These are phyloP conservation scores for Gastrophryne carolinensis DNA, from an alignment of 2,797 vertebrate genomes.

Conservation along the genomic window DNA sequence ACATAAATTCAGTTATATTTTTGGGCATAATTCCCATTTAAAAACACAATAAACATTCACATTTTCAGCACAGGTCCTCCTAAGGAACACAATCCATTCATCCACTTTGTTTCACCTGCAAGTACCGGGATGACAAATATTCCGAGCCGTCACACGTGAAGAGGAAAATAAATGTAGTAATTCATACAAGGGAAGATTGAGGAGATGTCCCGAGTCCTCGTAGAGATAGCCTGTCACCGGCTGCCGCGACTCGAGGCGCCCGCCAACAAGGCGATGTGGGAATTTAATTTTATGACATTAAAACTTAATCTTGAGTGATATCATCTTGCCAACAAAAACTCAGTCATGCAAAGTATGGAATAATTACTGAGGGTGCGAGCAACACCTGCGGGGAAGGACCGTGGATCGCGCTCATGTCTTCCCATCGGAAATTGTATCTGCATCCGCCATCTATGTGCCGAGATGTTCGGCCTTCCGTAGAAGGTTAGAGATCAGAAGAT, in stretches of 20 bases:
- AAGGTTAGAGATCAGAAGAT: slow-evolving; percentile 39
- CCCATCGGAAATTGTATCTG: slow-evolving; percentile 20
- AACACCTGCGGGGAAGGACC: slow-evolving; percentile 12
- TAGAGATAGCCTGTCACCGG: slow-evolving; percentile 23
- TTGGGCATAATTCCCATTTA: too few species aligned
- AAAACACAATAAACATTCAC: too few species aligned
- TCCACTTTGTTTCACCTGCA: not conserved
- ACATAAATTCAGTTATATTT: too few species aligned
- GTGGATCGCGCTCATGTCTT: not conserved
- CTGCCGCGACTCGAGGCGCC: slow-evolving; percentile 12
- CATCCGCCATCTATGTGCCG: not conserved
- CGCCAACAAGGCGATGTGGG: slow-evolving; percentile 30
- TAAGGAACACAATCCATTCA: not conserved
- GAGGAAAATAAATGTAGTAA: slow-evolving; percentile 7
- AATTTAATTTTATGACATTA: slow-evolving; percentile 45
- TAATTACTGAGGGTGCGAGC: slow-evolving; percentile 29
- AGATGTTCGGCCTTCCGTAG: slow-evolving; percentile 7
- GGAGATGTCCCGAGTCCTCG: slow-evolving; percentile 14
- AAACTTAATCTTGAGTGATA: slow-evolving; percentile 47
- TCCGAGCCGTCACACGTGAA: not conserved
- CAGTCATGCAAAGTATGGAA: slow-evolving; percentile 31
- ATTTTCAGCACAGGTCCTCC: too few species aligned
- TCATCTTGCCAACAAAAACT: slow-evolving; percentile 28
- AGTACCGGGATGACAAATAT: not conserved
- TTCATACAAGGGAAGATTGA: slow-evolving; percentile 4